Evolutionary conservation across 2,797 vertebrate species (phyloP).

Genomic region (Chaunax sp.): DNA sequence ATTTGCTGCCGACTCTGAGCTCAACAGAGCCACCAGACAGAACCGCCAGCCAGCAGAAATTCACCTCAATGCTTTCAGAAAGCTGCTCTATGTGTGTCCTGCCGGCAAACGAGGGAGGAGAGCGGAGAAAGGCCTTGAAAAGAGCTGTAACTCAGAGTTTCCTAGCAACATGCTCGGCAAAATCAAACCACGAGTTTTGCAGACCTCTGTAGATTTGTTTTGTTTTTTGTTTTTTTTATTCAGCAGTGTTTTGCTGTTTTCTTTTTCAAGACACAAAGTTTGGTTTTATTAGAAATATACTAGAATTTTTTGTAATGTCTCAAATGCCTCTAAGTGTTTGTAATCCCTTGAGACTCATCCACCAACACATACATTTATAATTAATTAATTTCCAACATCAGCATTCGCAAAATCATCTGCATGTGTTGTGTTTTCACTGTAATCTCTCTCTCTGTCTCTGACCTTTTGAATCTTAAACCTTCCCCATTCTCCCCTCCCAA

Average conservation of each 20-base stretch:
- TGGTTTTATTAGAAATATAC: conserved; percentile 13
- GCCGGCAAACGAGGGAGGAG: conserved; percentile 48
- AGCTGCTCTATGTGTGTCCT: conserved; percentile 75
- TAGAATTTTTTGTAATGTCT: not conserved
- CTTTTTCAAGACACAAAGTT: conserved; percentile 2
- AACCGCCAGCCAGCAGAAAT: conserved; percentile 60
- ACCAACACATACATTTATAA: conserved; percentile 15
- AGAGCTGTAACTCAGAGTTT: conserved; percentile 59
- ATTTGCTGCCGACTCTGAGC: conserved; percentile 59
- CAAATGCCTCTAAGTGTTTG: not conserved
- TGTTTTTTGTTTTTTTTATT: too few relatives aligned
- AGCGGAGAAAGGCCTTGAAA: conserved; percentile 41
- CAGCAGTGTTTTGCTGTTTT: not conserved
- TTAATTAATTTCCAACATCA: conserved; percentile 36
- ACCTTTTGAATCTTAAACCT: conserved; percentile 67
- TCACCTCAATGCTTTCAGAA: conserved; percentile 71
- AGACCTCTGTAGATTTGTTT: conserved; percentile 30
- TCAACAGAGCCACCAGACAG: conserved; percentile 76
- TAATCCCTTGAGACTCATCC: conserved; percentile 32
- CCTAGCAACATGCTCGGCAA: conserved; percentile 71
- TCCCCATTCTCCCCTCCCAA: conserved; percentile 27
- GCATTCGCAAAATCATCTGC: conserved; percentile 33
- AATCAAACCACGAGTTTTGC: conserved; percentile 27
- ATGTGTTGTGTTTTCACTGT: conserved; percentile 56
- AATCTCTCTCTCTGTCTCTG: conserved; percentile 47